phyloP scores from a whole-genome alignment of 1,140 invertebrate species.

The Zeugodacus cucurbitae region DNA sequence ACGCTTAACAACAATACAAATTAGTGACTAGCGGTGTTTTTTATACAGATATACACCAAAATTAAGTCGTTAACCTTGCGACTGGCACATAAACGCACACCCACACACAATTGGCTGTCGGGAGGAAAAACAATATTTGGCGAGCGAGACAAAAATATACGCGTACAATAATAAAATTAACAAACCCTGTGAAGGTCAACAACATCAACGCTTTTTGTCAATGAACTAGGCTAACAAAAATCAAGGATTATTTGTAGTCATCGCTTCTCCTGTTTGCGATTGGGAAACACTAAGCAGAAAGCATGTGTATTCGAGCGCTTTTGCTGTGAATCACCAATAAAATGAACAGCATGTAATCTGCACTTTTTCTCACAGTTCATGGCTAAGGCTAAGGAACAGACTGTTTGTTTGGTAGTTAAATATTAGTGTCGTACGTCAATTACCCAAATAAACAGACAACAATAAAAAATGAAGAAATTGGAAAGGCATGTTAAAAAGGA shows the following conservation, averaged over 20 bases:
- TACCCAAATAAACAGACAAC: neutral
- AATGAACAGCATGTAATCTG: neutral
- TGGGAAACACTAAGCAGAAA: too few relatives aligned
- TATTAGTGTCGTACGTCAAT: neutral
- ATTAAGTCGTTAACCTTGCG: neutral
- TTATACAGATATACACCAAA: too few relatives aligned
- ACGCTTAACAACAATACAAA: too few relatives aligned
- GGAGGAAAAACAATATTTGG: neutral
- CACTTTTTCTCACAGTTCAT: neutral
- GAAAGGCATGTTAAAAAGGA: neutral
- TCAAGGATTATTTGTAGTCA: neutral
- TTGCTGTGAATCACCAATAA: neutral
- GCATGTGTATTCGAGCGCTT: too few relatives aligned
- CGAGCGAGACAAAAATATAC: too few relatives aligned
- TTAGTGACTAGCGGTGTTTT: too few relatives aligned
- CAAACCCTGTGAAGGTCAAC: neutral
- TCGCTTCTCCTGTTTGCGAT: neutral
- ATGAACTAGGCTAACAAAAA: neutral
- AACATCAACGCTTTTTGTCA: neutral
- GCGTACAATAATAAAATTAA: neutral
- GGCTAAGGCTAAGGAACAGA: neutral
- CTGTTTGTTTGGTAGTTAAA: too few relatives aligned
- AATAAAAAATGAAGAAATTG: neutral
- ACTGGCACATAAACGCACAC: neutral
- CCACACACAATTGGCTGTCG: neutral